Base-by-base conservation (phyloP, 1,140 invertebrate genomes). In the Tetramorium alpestre region DNA sequence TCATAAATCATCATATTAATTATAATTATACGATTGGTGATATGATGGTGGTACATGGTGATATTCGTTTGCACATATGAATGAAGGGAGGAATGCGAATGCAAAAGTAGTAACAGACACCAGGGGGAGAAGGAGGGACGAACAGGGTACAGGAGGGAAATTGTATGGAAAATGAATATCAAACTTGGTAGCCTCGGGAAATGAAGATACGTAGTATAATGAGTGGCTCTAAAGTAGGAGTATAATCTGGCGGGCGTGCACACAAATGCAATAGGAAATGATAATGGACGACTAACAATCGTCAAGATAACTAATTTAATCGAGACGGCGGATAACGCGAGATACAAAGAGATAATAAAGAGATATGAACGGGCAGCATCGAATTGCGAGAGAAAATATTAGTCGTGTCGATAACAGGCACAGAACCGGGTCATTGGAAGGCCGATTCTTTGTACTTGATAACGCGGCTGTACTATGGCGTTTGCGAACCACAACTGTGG, bases 361-460 rank as follows among this genome's bases (percentile, higher is more conserved):
- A 38, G 18, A 84, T 18, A 13, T 33, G 47, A 82, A 75, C 44
- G 58, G 25, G 18, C 41, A 13, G 56, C 70, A 75, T 84, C 56
- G 80, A 60, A 75, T n/a, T 44, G 54, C 28, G 54, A 73, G 6
- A 47, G 54, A 75, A 73, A 75, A 84, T 84, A 84, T 84, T 75
- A 73, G 51, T 82, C 41, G 51, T 75, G 80, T 84, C 80, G 41
- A 84, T 84, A 62, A 62, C 80, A 75, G 80, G 13, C 13, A 13
- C 1, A 38, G n/a, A 75, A 75, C 4, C 54, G 41, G 80, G 38
- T 84, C 41, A 82, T 82, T 58, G 80, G 25, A 38, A 84, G 41
- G n/a, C 25, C 62, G 77, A 80, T 84, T 84, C 56, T 75, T 84
- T 73, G 41, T 73, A 18, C 41, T 41, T 49, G 80, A 73, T 73